A percentile compares a stretch with the other conserved stretches of the same genome.
phyloP scores from a whole-genome alignment of 2,113 vertebrate genomes.

The Andinoacara biseriatus region DNA sequence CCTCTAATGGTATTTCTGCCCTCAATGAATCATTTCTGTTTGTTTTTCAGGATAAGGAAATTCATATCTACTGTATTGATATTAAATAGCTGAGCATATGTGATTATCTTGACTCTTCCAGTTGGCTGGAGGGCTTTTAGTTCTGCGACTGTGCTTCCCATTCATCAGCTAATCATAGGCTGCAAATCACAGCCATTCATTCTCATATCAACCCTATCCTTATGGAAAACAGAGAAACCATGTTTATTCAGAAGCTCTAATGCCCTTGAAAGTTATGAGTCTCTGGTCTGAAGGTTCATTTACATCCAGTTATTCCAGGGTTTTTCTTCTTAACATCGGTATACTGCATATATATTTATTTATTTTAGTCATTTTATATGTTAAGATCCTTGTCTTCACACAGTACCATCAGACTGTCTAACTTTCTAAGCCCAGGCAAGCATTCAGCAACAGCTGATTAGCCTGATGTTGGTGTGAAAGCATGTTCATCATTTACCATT shows the following conservation, averaged over 20 bases:
- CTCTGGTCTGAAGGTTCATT: constrained; percentile 17
- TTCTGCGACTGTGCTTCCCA: constrained; percentile 53
- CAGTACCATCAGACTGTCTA: neutral
- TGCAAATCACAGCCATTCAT: constrained; percentile 48
- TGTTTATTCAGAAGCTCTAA: constrained; percentile 14
- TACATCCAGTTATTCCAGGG: neutral
- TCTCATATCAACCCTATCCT: constrained; percentile 38
- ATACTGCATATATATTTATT: neutral
- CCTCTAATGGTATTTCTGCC: constrained; percentile 56
- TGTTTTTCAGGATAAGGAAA: constrained; percentile 67
- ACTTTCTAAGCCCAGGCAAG: neutral
- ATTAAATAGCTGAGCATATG: constrained; percentile 63
- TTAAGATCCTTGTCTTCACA: neutral
- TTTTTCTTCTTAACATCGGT: neutral
- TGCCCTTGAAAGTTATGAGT: constrained; percentile 15
- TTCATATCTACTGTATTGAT: constrained; percentile 60
- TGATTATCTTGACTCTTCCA: constrained; percentile 69
- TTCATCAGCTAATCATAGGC: constrained; percentile 73
- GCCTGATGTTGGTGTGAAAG: no score
- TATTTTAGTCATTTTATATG: neutral
- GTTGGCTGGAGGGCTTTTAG: constrained; percentile 69
- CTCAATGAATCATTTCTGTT: constrained; percentile 66
- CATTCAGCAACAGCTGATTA: no score
- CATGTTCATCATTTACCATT: no score
- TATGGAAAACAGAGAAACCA: constrained; percentile 18